Evolutionary conservation across 2,888 invertebrate genomes (phyloP), one percentile per base, ranked within the genome.

Genomic region (Hirtodrosophila duncani): DNA sequence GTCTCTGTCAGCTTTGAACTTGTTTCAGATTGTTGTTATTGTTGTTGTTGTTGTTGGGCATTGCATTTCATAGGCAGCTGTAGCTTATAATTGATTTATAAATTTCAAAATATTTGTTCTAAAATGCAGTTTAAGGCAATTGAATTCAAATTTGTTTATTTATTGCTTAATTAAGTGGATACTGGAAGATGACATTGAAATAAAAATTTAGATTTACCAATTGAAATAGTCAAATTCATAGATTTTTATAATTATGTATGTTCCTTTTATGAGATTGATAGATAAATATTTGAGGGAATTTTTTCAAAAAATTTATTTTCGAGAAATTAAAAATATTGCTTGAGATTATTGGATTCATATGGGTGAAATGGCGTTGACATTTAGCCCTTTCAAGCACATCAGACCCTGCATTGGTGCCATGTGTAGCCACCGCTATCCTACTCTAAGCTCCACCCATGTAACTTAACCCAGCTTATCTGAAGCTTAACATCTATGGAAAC

Each of bases 61-160:
- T 43, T 51, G 24, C 27, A 21, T 48, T 48, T 33, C 21, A 38
- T 27, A 49, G 49, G 51, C 33, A 43, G 38, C 42, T 30, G 20
- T 3, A 27, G 26, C 37, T 42, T 20, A 27, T 53, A 58, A 58
- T 61, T 67, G 45, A 49, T 51, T 57, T 43, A 45, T 17, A 36
- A 29, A 49, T 46, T 39, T 18, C 27, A 2, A 5, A 30, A 9
- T 34, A 30, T 23, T 48, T 44, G n/a, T n/a, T 24, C 5, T 6
- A 42, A 16, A 4, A 24, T 29, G 17, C 27, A 27, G 5, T 45
- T 26, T 8, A 37, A 14, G n/a, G 0, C 4, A 26, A 13, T 41
- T 36, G 41, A 9, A 31, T 23, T 31, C 17, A 13, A 34, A 18
- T 34, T 33, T 21, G n/a, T 24, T 29, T 20, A 50, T 49, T 27